Conservation (phyloP, 2,797 vertebrate species). For the Spinus olivaceus region DNA sequence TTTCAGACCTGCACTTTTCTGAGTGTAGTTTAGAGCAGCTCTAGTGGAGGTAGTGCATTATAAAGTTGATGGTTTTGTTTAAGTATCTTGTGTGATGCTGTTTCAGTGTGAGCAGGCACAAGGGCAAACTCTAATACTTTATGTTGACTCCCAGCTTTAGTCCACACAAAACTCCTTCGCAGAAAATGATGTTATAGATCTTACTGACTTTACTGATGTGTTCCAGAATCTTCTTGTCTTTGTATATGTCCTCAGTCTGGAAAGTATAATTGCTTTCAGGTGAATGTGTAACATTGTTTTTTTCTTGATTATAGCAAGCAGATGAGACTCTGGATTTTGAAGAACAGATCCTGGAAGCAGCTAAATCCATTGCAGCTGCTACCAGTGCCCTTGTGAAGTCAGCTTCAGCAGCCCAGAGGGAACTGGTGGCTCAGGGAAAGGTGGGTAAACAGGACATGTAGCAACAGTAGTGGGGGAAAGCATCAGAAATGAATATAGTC, state of each 20-base stretch:
- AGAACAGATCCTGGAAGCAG: slow-evolving; percentile 97
- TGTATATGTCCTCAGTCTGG: neutral
- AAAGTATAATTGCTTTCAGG: neutral
- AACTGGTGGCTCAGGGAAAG: slow-evolving; percentile 97
- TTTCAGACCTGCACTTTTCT: neutral
- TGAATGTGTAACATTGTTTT: slow-evolving; percentile 24
- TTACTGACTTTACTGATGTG: neutral
- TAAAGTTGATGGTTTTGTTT: neutral
- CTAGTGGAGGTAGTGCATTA: neutral
- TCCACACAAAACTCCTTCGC: neutral
- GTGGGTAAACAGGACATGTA: slow-evolving; percentile 72
- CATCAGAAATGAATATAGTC: neutral
- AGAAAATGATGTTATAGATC: neutral
- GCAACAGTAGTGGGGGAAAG: neutral
- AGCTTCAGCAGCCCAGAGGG: slow-evolving; percentile 96
- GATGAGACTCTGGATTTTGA: slow-evolving; percentile 98
- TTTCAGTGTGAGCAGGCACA: neutral
- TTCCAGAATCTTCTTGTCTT: neutral
- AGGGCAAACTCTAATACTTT: neutral
- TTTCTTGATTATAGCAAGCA: slow-evolving; percentile 87
- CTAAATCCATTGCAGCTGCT: slow-evolving; percentile 96
- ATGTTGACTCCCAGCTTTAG: neutral
- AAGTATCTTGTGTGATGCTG: neutral
- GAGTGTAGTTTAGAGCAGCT: neutral
- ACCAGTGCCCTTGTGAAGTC: slow-evolving; percentile 97